phyloP scores from a whole-genome alignment of 35 echinoderm and acorn worm species.

The Hemicentrotus pulcherrimus region DNA sequence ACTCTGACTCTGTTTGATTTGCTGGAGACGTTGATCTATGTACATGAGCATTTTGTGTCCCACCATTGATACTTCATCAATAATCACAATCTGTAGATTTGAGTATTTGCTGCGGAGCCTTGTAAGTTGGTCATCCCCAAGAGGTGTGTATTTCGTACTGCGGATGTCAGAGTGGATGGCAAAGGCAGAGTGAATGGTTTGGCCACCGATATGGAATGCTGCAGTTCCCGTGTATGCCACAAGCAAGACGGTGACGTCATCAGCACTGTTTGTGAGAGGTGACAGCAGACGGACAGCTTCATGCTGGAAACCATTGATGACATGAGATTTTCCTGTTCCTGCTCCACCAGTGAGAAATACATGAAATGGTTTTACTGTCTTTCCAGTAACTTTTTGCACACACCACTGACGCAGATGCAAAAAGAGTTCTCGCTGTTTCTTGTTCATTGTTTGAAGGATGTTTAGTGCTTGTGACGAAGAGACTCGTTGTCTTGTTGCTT shows the following conservation, averaged over 20 bases:
- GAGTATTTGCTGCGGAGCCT: conserved; percentile 38
- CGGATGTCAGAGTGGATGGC: conserved; percentile 48
- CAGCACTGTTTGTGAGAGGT: conserved; percentile 20
- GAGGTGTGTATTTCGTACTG: conserved; percentile 61
- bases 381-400: conserved; percentile 52
- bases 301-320: conserved; percentile 72
- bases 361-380: conserved; percentile 75
- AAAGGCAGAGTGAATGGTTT: conserved; percentile 75
- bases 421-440: conserved; percentile 65
- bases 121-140: conserved; percentile 64
- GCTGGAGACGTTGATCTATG: conserved; percentile 60
- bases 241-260: conserved; percentile 56
- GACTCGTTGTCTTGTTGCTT: conserved; percentile 44
- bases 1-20: conserved; percentile 35
- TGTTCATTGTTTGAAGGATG: conserved; percentile 62
- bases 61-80: conserved; percentile 87
- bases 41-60: conserved; percentile 34
- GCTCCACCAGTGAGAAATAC: conserved; percentile 78
- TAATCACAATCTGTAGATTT: conserved; percentile 74
- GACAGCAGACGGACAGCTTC: conserved; percentile 55
- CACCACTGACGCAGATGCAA: conserved; percentile 59
- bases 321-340: conserved; percentile 72
- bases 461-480: conserved; percentile 46
- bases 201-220: conserved; percentile 70
- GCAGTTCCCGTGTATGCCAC: conserved; percentile 68